Conservation (phyloP, 2,888 invertebrate genomes). For the Venustoraphidia nigricollis region DNA sequence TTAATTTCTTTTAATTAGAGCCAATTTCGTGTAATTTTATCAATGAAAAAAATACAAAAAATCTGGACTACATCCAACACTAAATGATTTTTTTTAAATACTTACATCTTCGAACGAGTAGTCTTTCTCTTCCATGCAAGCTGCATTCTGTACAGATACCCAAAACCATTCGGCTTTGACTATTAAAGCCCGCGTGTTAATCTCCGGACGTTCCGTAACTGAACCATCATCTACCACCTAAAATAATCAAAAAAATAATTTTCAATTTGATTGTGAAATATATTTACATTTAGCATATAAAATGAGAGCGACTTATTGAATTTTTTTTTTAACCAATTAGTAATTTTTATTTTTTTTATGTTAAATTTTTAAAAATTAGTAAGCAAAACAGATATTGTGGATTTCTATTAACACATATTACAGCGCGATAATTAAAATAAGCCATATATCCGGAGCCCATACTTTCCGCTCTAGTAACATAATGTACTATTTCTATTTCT, state of each 20-base stretch:
- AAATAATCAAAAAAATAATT: conserved; percentile 6
- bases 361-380: too few relatives aligned
- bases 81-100: conserved; percentile 13
- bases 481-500: too few relatives aligned
- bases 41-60: neutral
- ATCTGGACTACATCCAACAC: conserved; percentile 1
- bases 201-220: conserved; percentile 50
- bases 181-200: conserved; percentile 47
- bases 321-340: too few relatives aligned
- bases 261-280: neutral
- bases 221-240: conserved; percentile 76
- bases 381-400: too few relatives aligned
- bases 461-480: too few relatives aligned
- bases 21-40: neutral
- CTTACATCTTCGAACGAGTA: conserved; percentile 77
- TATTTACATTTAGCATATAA: neutral
- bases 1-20: too few relatives aligned
- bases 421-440: too few relatives aligned
- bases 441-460: too few relatives aligned
- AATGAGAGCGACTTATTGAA: too few relatives aligned
- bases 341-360: too few relatives aligned
- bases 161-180: conserved; percentile 96
- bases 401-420: too few relatives aligned
- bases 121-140: conserved; percentile 79
- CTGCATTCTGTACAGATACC: conserved; percentile 93